Base-by-base conservation (phyloP, 2,888 invertebrate genomes). In the Capitulum mitella region DNA sequence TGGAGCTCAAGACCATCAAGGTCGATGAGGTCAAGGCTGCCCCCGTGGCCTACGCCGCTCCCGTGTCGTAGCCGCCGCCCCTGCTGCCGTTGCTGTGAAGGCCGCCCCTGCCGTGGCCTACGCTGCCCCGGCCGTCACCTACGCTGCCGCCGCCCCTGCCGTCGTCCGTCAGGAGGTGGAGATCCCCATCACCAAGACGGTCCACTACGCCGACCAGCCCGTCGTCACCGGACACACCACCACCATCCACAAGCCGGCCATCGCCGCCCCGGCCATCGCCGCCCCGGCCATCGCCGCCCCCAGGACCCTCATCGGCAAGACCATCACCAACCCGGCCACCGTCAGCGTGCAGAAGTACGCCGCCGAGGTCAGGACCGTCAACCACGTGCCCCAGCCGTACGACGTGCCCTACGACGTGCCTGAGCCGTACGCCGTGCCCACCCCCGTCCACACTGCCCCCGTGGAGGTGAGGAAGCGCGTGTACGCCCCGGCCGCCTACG, bases 211-310 rank as follows among this genome's bases (percentile, higher is more conserved):
- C 76, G 77, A 79, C 46, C 78, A 80, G 70, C 40, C n/a, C 32
- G 80, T 79, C 76, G 79, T 80, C 6, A 79, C 80, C 19, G 81
- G 81, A 3, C 34, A 78, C 78, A 79, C 76, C 58, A 81, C 81
- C n/a, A 34, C 76, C 77, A 80, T 81, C 48, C 78, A 80, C 79
- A 81, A 81, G 77, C 81, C 81, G 14, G 26, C 80, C n/a, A n/a
- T n/a, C n/a, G n/a, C n/a, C n/a, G n/a, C n/a, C n/a, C n/a, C n/a
- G n/a, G n/a, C n/a, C 54, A 58, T 81, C 46, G 64, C 77, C 32
- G 81, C 81, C 43, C 81, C 81, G 12, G 81, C 79, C 74, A 81
- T 81, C 64, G 77, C 78, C 29, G 80, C 81, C 2, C 81, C 81
- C n/a, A 77, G 75, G 46, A 76, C 70, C 34, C 79, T 81, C 48